Evolutionary conservation across 2,888 invertebrate species (phyloP), one percentile per base, ranked within the genome.

Genomic region (Melinaea marsaeus): DNA sequence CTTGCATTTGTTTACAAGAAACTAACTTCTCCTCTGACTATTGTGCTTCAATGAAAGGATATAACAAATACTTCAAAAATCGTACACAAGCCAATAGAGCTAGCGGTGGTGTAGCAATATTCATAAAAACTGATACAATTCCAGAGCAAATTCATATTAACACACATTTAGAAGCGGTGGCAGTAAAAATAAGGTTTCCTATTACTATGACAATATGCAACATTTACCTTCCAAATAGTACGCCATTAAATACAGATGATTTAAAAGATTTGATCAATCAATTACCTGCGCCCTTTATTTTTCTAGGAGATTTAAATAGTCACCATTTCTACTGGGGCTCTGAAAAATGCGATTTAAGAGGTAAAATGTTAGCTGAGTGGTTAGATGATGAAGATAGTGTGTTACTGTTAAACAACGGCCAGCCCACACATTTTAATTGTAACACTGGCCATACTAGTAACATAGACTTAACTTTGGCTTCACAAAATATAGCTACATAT

Each of bases 401-500:
- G 13, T 9, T 66, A 11, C 47, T 69, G 46, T 48, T 62, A 57
- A 62, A 66, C 55, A 54, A 55, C n/a, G 63, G 57, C 7, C 60
- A 63, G 58, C 62, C 67, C 33, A 64, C 64, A 34, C 63, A 66
- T 47, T 67, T 66, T 62, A 42, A 64, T 46, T 60, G 62, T 22
- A 63, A 61, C 35, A 63, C 58, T 6, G 62, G 69, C 34, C 48
- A 47, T 32, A 65, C 65, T 6, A 67, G 69, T 57, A 58, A 5
- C 35, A 65, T 65, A 46, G 65, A 68, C 61, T 42, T 65, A 57
- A 61, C 67, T 61, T 55, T 69, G 2, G 64, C 66, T 65, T 67
- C 64, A 61, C 64, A 63, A 65, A 63, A 57, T 65, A 68, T 66
- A 60, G 48, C 47, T n/a, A 58, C 64, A 58, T 69, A 67, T 69